phyloP scores from a whole-genome alignment of 2,797 vertebrate genomes.

The Enteromius treurensis region DNA sequence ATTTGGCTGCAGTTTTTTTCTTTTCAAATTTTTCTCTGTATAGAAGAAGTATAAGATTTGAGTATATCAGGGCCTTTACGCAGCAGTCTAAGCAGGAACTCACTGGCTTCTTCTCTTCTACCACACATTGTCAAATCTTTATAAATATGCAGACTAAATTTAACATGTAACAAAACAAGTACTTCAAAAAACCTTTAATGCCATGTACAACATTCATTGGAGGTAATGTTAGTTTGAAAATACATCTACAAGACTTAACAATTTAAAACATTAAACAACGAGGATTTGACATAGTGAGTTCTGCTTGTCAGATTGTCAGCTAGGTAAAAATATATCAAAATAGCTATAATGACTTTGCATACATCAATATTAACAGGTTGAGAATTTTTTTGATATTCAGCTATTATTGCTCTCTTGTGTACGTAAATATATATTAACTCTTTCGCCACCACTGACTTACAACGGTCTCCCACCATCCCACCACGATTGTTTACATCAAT shows the following conservation, averaged over 20 bases:
- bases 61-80: not conserved
- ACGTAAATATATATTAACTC: too few species aligned
- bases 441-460: too few species aligned
- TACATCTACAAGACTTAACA: not conserved
- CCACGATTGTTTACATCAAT: too few species aligned
- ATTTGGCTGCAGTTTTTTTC: too few species aligned
- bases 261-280: not conserved
- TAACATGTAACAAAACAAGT: not conserved
- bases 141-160: not conserved
- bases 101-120: not conserved
- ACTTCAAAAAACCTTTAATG: not conserved
- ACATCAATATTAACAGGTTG: too few species aligned
- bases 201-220: not conserved
- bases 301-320: not conserved
- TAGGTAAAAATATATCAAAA: not conserved
- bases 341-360: too few species aligned
- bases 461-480: too few species aligned
- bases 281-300: not conserved
- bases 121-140: not conserved
- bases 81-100: not conserved
- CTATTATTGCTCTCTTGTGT: too few species aligned
- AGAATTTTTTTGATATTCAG: too few species aligned
- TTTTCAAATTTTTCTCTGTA: too few species aligned
- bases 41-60: too few species aligned
- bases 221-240: not conserved